phyloP scores from a whole-genome alignment of 2,888 invertebrate species.

The Congeria kusceri region DNA sequence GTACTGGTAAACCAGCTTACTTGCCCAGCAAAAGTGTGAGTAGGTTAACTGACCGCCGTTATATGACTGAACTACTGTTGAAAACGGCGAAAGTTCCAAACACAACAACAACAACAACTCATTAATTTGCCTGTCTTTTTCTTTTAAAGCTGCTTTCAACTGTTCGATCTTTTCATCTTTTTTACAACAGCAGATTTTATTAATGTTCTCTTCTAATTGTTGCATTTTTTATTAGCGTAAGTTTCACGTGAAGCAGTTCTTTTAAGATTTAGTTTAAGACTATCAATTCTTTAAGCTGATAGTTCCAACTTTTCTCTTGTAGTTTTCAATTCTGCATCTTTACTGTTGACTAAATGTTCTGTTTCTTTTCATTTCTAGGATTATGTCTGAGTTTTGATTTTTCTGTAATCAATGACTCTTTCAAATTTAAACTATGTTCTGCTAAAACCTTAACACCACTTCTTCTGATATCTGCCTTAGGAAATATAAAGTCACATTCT shows the following conservation, averaged over 20 bases:
- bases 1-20: too few species aligned
- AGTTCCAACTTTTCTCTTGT: neutral
- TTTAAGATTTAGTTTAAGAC: constrained; percentile 14
- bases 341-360: constrained; percentile 3
- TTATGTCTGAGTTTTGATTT: constrained; percentile 9
- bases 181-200: constrained; percentile 6
- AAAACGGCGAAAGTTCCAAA: too few species aligned
- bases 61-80: too few species aligned
- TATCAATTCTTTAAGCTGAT: neutral
- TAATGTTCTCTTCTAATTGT: neutral
- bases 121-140: constrained; percentile 16
- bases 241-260: constrained; percentile 25
- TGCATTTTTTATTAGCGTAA: constrained; percentile 3
- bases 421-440: constrained; percentile 11
- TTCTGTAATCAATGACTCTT: too few species aligned
- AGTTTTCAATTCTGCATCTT: constrained; percentile 18
- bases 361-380: constrained; percentile 16
- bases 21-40: too few species aligned
- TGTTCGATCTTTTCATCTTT: constrained; percentile 10
- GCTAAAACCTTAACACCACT: constrained; percentile 13
- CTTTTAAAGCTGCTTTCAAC: constrained; percentile 9
- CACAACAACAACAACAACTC: too few species aligned
- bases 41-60: too few species aligned
- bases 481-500: constrained; percentile 15
- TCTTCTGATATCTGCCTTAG: constrained; percentile 18